A percentile compares a stretch with the other conserved stretches of the same genome.
These are phyloP conservation scores for Gnathonemus echidnorhynchus DNA, from an alignment of 2,113 vertebrate genomes.

Conservation along the genomic window DNA sequence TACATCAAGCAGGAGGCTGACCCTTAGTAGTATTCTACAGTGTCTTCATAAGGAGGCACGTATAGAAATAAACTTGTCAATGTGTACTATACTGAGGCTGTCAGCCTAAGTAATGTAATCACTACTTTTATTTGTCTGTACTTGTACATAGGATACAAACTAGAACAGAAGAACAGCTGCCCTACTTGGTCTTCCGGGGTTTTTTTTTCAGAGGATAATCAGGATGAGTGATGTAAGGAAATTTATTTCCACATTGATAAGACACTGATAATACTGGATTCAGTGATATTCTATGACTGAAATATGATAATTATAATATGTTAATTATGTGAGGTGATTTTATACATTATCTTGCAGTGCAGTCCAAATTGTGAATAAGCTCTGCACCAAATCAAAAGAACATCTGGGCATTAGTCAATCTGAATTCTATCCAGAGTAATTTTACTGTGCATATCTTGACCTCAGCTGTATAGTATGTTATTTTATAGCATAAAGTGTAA, in stretches of 20 bases:
- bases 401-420: too few relatives aligned
- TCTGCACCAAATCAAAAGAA: too few relatives aligned
- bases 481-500: background rate
- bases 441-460: too few relatives aligned
- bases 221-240: constrained; percentile 11
- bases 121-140: too few relatives aligned
- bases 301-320: background rate
- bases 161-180: constrained; percentile 25
- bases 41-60: background rate
- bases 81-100: background rate
- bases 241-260: background rate
- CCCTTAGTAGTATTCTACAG: background rate
- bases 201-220: constrained; percentile 22
- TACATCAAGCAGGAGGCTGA: background rate
- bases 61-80: background rate
- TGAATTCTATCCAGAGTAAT: too few relatives aligned
- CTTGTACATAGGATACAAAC: constrained; percentile 23
- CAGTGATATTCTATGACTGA: background rate
- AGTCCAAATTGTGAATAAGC: too few relatives aligned
- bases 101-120: too few relatives aligned
- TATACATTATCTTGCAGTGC: too few relatives aligned
- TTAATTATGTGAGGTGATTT: background rate
- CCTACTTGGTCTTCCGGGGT: background rate
- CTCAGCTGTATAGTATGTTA: background rate
- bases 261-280: background rate